Evolutionary conservation across 2,888 invertebrate genomes (phyloP), one percentile per base, ranked within the genome.

Genomic region (Calliscelio sp.): DNA sequence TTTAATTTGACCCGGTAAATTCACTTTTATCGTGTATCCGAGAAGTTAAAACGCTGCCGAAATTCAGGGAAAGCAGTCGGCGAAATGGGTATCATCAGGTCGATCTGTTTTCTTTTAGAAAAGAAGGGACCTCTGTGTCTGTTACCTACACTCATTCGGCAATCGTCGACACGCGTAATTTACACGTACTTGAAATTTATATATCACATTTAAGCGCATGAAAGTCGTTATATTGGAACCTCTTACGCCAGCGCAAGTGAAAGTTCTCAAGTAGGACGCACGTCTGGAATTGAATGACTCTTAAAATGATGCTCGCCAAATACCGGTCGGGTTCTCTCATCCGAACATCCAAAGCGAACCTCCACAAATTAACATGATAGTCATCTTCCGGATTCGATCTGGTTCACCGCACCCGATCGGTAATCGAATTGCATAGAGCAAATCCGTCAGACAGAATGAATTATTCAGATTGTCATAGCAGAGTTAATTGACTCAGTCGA

Each of bases 71-170:
- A 63, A 63, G 41, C 63, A 20, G 35, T 44, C 20, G 20, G 16
- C 25, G 14, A 49, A 32, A 55, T 41, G 14, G 14, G 53, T 41
- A 57, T 18, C 6, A 44, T 44, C 44, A 28, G 41, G 66, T 74
- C 59, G 68, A 74, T 74, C 74, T 81, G 74, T 66, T 81, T 81
- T 81, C 81, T 74, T 81, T 81, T 81, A 74, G 74, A 74, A 81
- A 81, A 68, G 80, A 55, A 71, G 73, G 51, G 68, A 28, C 32
- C 61, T 68, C 46, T 79, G 74, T n/a, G 63, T 85, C 59, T 70
- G n/a, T 68, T n/a, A 53, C 77, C 63, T 73, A 81, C 78, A 75
- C 70, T 81, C 73, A 78, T 82, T 75, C 61, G 74, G 82, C 83
- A 66, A 77, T 79, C 80, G 75, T 65, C 68, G 77, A 59, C n/a